Percentiles rank a stretch among this genome's conserved stretches.
These are phyloP conservation scores for Paramormyrops kingsleyae DNA, from an alignment of 2,113 vertebrate genomes.

Conservation along the genomic window DNA sequence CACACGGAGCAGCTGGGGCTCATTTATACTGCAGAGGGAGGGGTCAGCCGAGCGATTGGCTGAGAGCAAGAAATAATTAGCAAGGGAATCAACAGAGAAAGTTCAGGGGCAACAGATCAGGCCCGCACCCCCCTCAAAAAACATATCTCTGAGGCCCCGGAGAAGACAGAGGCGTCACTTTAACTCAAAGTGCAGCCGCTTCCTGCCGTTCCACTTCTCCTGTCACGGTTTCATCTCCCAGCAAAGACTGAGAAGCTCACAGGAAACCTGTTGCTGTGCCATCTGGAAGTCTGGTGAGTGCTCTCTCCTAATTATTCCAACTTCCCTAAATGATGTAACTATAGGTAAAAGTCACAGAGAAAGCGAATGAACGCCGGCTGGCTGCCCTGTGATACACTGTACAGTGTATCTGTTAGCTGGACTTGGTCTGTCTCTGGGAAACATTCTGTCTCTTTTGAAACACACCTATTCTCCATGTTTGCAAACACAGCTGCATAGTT, in stretches of 20 bases:
- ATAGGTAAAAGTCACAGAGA: background rate
- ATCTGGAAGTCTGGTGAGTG: slow-evolving; percentile 32
- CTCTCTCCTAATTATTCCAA: background rate
- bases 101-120: slow-evolving; percentile 24
- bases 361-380: background rate
- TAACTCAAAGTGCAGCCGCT: background rate
- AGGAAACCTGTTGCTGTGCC: slow-evolving; percentile 26
- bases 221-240: background rate
- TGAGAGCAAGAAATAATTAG: slow-evolving; percentile 26
- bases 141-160: background rate
- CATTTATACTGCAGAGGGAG: slow-evolving; percentile 38
- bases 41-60: slow-evolving; percentile 24
- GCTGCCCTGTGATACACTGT: background rate
- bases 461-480: background rate
- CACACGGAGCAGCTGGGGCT: slow-evolving; percentile 37
- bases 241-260: background rate
- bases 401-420: background rate
- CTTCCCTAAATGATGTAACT: background rate
- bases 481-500: background rate
- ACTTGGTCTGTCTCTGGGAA: background rate
- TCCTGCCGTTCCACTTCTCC: background rate
- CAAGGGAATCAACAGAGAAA: slow-evolving; percentile 27
- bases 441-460: background rate
- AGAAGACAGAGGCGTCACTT: background rate
- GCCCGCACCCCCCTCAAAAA: background rate